phyloP scores from a whole-genome alignment of 92 coral and sea anemone species.

The Epizoanthus scotinus region DNA sequence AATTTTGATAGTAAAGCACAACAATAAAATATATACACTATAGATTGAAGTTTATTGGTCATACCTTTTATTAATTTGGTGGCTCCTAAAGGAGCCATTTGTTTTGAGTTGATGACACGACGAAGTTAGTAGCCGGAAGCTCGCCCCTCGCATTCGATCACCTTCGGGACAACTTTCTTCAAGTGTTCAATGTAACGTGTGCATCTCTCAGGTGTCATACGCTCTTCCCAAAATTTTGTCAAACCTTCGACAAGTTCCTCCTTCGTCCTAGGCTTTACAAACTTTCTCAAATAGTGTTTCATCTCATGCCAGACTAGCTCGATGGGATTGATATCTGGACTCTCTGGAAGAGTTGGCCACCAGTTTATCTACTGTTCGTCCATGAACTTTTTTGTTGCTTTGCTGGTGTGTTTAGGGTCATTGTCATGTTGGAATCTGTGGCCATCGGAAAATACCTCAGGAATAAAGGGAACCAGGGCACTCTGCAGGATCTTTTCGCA shows the following conservation, averaged over 20 bases:
- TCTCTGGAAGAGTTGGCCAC: conserved; percentile 32
- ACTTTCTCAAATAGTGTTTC: conserved; percentile 12
- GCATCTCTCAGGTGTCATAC: conserved; percentile 37
- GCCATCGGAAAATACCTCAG: conserved; percentile 12
- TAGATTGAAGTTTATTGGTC: too few relatives aligned
- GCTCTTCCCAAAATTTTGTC: conserved; percentile 11
- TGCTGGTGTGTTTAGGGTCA: conserved; percentile 26
- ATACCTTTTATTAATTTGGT: conserved; percentile 5
- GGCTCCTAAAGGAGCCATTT: conserved; percentile 39
- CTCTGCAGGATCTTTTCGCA: conserved; percentile 11
- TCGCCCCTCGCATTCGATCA: conserved; percentile 33
- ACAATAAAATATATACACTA: too few relatives aligned
- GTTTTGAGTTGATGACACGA: too few relatives aligned
- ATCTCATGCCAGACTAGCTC: conserved; percentile 36
- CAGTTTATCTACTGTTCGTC: conserved; percentile 13
- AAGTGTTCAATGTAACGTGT: conserved; percentile 33
- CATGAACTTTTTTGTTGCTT: conserved; percentile 18
- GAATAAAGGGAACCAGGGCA: conserved; percentile 8
- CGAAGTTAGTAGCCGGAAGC: background rate
- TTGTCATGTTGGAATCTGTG: conserved; percentile 40
- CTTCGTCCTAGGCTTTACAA: conserved; percentile 20
- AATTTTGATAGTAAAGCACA: too few relatives aligned
- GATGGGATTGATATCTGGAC: conserved; percentile 27
- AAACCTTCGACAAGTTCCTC: conserved; percentile 29
- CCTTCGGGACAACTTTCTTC: conserved; percentile 22